These are phyloP conservation scores for Zophobas morio DNA, from an alignment of 1,140 invertebrate species.

Conservation along the genomic window DNA sequence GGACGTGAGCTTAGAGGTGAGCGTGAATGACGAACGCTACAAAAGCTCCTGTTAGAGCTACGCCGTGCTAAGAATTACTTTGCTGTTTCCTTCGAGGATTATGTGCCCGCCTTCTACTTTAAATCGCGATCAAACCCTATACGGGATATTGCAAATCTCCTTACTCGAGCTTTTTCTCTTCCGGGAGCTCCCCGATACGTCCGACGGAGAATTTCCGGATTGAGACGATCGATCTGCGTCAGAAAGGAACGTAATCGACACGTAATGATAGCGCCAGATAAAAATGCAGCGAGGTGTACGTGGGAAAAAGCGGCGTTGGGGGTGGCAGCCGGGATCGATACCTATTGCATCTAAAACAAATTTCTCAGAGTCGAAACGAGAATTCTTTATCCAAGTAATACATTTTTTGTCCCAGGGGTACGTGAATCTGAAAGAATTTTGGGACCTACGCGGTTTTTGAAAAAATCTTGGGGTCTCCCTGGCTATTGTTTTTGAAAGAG, in stretches of 20 bases:
- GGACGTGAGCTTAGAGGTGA: constrained; percentile 56
- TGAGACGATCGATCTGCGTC: constrained; percentile 11
- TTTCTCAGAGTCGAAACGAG: too few species aligned
- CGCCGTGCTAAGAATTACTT: constrained; percentile 56
- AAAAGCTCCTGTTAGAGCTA: constrained; percentile 54
- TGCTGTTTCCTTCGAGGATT: constrained; percentile 54
- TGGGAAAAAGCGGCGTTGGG: too few species aligned
- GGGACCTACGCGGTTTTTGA: too few species aligned
- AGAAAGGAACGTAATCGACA: constrained; percentile 7
- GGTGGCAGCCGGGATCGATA: too few species aligned
- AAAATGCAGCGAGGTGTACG: too few species aligned
- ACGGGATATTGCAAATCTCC: constrained; percentile 43
- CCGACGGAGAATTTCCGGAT: constrained; percentile 23
- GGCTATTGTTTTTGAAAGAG: too few species aligned
- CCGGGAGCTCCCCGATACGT: constrained; percentile 30
- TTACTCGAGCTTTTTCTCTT: constrained; percentile 38
- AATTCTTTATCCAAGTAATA: too few species aligned
- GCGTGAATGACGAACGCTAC: constrained; percentile 49
- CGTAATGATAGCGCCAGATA: background rate
- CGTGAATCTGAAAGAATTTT: too few species aligned
- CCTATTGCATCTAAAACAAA: too few species aligned
- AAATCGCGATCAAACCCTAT: constrained; percentile 53
- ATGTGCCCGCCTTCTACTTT: constrained; percentile 51
- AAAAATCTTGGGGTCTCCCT: too few species aligned
- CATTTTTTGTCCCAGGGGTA: too few species aligned